A percentile compares a stretch with the other conserved stretches of the same genome.
Evolutionary conservation across 1,140 invertebrate genomes (phyloP).

Genomic region (Drosophila guanche): DNA sequence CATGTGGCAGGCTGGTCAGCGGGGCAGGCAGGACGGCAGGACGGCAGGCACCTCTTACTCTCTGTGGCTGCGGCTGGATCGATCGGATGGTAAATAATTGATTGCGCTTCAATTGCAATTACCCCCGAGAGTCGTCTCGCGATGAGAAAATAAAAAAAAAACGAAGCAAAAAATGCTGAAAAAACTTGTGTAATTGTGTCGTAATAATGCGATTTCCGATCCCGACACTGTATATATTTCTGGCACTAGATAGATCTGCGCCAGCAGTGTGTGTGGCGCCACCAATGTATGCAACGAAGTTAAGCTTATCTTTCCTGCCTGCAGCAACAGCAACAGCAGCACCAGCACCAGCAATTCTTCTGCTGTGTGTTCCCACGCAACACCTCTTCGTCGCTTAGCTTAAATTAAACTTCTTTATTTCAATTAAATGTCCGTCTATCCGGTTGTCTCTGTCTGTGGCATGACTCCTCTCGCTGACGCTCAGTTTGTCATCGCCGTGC

Average conservation of each 20-base stretch:
- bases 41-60: slow-evolving; percentile 62
- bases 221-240: slow-evolving; percentile 38
- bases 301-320: slow-evolving; percentile 44
- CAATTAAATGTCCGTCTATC: slow-evolving; percentile 69
- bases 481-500: slow-evolving; percentile 77
- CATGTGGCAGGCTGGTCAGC: slow-evolving; percentile 63
- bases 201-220: slow-evolving; percentile 74
- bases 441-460: slow-evolving; percentile 32
- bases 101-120: slow-evolving; percentile 83
- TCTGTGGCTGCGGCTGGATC: slow-evolving; percentile 40
- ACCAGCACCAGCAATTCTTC: background rate
- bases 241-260: too few relatives aligned
- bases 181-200: slow-evolving; percentile 76
- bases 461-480: slow-evolving; percentile 33
- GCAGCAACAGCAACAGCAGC: too few relatives aligned
- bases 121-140: slow-evolving; percentile 39
- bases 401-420: slow-evolving; percentile 82
- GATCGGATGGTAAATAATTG: slow-evolving; percentile 78
- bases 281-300: slow-evolving; percentile 7
- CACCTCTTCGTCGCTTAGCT: slow-evolving; percentile 64
- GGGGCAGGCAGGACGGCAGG: slow-evolving; percentile 5
- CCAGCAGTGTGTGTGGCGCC: slow-evolving; percentile 31
- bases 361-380: slow-evolving; percentile 62
- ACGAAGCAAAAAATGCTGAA: background rate
- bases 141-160: slow-evolving; percentile 2